Percentiles rank a stretch among this genome's conserved stretches.
phyloP scores from a whole-genome alignment of 2,797 vertebrate genomes.

The Masticophis lateralis region DNA sequence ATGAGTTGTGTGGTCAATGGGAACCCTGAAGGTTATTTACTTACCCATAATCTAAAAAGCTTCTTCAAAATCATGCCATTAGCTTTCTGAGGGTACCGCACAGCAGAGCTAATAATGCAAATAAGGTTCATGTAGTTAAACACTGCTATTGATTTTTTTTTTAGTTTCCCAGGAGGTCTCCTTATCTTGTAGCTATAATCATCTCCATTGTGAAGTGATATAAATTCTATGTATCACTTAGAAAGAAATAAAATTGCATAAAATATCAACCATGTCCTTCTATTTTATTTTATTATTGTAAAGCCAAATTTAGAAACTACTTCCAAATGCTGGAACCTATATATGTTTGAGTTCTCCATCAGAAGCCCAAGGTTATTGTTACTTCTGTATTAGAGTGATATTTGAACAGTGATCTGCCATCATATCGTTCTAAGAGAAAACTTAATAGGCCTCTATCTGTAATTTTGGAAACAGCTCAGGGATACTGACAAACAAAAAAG shows the following conservation, averaged over 20 bases:
- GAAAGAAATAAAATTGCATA: conserved; percentile 52
- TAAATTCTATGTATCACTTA: conserved; percentile 45
- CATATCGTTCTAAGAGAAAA: background rate
- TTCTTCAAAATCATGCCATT: conserved; percentile 61
- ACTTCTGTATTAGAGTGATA: background rate
- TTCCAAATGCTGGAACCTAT: conserved; percentile 53
- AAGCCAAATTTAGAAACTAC: conserved; percentile 56
- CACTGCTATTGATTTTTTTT: conserved; percentile 61
- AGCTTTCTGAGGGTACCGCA: conserved; percentile 52
- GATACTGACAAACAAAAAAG: background rate
- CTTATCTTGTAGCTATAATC: conserved; percentile 56
- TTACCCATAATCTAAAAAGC: conserved; percentile 63
- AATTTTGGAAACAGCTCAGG: background rate
- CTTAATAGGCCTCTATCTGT: no score
- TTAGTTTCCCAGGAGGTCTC: conserved; percentile 55
- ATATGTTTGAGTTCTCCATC: background rate
- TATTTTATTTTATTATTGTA: conserved; percentile 34
- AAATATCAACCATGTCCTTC: conserved; percentile 40
- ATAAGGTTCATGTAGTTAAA: conserved; percentile 64
- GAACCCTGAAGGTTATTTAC: conserved; percentile 50
- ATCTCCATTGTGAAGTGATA: conserved; percentile 50
- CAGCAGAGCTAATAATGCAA: conserved; percentile 62
- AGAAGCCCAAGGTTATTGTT: conserved; percentile 24
- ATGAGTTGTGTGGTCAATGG: conserved; percentile 47
- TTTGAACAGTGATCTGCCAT: background rate